phyloP scores from a whole-genome alignment of 2,113 vertebrate species.

The Willisornis vidua region DNA sequence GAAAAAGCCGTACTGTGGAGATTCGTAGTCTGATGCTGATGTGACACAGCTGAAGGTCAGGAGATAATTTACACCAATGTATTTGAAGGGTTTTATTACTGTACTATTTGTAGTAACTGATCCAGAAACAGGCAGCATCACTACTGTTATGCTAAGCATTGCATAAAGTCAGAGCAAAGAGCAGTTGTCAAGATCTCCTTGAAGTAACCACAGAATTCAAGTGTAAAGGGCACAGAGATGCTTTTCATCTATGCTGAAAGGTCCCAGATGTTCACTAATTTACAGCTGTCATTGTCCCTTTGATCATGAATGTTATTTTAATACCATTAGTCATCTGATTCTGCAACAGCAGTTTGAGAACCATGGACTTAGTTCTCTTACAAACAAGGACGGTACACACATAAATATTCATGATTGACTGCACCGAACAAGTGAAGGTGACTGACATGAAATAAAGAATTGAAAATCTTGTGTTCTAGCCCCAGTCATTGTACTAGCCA shows the following conservation, averaged over 20 bases:
- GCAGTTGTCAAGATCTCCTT: neutral
- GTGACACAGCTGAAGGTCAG: conserved; percentile 32
- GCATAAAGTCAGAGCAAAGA: neutral
- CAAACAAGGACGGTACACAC: neutral
- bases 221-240: neutral
- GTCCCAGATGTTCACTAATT: neutral
- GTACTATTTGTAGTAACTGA: conserved; percentile 22
- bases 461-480: neutral
- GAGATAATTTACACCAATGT: conserved; percentile 13
- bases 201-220: neutral
- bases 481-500: neutral
- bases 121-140: conserved; percentile 6
- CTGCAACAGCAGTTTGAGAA: neutral
- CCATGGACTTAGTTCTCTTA: neutral
- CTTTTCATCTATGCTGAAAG: neutral
- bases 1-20: neutral
- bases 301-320: neutral
- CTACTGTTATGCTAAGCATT: neutral
- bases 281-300: neutral
- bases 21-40: neutral
- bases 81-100: conserved; percentile 34
- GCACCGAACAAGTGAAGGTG: neutral
- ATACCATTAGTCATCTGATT: neutral
- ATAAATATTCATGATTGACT: neutral
- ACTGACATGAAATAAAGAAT: neutral